Conservation (phyloP, 2,888 invertebrate genomes). For the Eristalinus sepulchralis region DNA sequence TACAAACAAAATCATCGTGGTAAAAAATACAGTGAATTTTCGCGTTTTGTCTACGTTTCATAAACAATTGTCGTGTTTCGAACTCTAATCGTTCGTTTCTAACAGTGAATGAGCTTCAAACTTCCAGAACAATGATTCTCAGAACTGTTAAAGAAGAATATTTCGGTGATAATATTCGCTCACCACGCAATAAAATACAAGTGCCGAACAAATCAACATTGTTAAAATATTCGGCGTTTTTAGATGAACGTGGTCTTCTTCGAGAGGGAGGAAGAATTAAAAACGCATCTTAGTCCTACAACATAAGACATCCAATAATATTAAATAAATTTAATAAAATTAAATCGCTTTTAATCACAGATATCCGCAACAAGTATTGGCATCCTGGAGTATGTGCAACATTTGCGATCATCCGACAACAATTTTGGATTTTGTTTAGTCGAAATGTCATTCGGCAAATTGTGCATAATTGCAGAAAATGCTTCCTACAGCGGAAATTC, state of each 20-base stretch:
- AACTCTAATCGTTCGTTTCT: too few species aligned
- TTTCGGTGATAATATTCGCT: too few species aligned
- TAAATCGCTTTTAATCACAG: neutral
- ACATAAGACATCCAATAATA: constrained; percentile 15
- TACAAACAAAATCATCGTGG: too few species aligned
- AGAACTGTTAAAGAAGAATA: too few species aligned
- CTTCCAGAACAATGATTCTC: too few species aligned
- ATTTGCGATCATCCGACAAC: constrained; percentile 13
- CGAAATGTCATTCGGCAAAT: neutral
- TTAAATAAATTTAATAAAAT: neutral
- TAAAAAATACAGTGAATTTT: too few species aligned
- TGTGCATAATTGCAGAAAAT: neutral
- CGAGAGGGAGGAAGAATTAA: constrained; percentile 1
- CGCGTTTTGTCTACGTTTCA: too few species aligned
- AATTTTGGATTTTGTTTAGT: constrained; percentile 27
- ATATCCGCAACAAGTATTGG: neutral
- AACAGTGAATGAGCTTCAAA: too few species aligned
- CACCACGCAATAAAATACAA: too few species aligned
- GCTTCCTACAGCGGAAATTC: neutral
- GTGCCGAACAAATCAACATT: neutral
- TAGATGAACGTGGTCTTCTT: neutral
- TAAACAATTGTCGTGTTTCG: too few species aligned
- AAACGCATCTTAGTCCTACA: neutral
- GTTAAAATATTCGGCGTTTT: neutral
- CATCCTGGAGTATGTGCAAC: constrained; percentile 21